Conservation (phyloP, 2,888 invertebrate species). For the Osmoderma eremita region DNA sequence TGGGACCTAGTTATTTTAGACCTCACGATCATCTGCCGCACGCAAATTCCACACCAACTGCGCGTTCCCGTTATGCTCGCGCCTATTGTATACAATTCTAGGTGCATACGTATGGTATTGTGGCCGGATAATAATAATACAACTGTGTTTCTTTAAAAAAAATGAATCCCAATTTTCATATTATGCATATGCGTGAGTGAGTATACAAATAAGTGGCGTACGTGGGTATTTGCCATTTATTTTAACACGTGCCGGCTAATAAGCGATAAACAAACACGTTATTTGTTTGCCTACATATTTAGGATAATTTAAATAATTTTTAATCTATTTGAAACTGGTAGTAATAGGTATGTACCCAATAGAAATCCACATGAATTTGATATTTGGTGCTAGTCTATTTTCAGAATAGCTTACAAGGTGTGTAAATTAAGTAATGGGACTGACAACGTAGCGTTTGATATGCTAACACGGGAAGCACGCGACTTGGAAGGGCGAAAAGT, state of each 20-base stretch:
- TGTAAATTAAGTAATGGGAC: too few relatives aligned
- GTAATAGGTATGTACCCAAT: too few relatives aligned
- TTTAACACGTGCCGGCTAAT: constrained; percentile 29
- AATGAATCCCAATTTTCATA: constrained; percentile 22
- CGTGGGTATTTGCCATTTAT: constrained; percentile 24
- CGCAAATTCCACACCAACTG: constrained; percentile 34
- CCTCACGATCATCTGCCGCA: constrained; percentile 40
- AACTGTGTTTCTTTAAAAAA: constrained; percentile 5
- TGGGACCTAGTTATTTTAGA: constrained; percentile 37
- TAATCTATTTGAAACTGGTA: neutral
- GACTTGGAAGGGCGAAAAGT: too few relatives aligned
- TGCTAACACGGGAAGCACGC: too few relatives aligned
- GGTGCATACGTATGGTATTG: constrained; percentile 9
- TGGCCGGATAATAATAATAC: constrained; percentile 9
- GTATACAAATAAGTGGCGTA: constrained; percentile 4
- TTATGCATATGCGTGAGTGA: constrained; percentile 24
- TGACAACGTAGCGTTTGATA: too few relatives aligned
- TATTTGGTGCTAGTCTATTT: too few relatives aligned
- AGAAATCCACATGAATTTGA: too few relatives aligned
- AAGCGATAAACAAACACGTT: constrained; percentile 1
- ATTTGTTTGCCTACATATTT: neutral
- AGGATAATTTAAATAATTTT: constrained; percentile 5
- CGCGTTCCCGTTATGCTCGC: constrained; percentile 35
- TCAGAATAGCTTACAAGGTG: too few relatives aligned
- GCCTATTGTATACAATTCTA: constrained; percentile 21